Base-by-base conservation (phyloP, 2,888 invertebrate species). In the Pristionchus maxplancki region DNA sequence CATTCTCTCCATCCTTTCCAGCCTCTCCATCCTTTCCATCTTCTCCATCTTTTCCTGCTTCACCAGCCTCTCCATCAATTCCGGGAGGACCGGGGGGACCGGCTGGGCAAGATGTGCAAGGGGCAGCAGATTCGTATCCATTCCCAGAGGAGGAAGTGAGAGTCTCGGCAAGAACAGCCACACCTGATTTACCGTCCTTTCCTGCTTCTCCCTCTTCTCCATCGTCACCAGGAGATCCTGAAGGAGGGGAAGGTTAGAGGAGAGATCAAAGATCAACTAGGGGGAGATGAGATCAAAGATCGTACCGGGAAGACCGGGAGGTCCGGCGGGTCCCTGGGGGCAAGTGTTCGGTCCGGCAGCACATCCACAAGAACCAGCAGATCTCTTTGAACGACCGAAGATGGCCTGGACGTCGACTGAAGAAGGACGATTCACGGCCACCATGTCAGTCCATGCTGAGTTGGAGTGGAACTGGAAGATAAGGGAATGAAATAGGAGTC, bases 371-470 rank as follows among this genome's bases (percentile, higher is more conserved):
- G 44, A 50, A 20, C 71, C 71, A 20, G 71, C 71, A 9, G 64
- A 37, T 71, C 86, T 67, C 86, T 87, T 87, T 40, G 9, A 24
- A 48, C 86, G 67, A 17, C 84, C 62, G 71, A 87, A 87, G 86
- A 87, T 67, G 17, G 86, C 62, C 34, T 67, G 13, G 50, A 71
- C 71, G 24, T 71, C 86, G n/a, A 71, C 71, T 34, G 58, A 15
- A n/a, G n/a, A n/a, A 24, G 44, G 71, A 48, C 86, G 28, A 34
- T 71, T 67, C 3, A 44, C 67, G 0, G 71, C n/a, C 0, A 87
- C 20, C 86, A 87, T 87, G 24, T 87, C 86, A 31, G 71, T 71
- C 86, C 86, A 87, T 8, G 86, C 86, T 13, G 86, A 87, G 71
- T 87, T 71, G 50, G 86, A 87, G 34, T 31, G n/a, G 34, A 71